phyloP scores from a whole-genome alignment of 2,797 vertebrate species.

The Momotus momota region DNA sequence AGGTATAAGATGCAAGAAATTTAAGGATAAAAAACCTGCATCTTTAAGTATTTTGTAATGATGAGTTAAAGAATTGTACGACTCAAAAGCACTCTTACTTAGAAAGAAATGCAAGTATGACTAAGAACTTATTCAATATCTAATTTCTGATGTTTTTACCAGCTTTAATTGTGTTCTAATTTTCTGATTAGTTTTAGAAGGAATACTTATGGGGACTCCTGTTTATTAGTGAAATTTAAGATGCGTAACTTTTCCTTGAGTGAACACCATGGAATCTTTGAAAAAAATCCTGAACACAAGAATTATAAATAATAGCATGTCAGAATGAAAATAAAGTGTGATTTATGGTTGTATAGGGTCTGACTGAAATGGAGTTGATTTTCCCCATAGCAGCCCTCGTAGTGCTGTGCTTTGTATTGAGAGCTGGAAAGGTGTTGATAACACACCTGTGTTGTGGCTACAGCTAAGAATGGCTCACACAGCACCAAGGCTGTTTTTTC shows the following conservation, averaged over 20 bases:
- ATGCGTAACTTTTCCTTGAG: background rate
- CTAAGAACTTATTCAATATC: background rate
- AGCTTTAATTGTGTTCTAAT: background rate
- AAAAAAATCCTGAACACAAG: background rate
- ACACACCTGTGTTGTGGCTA: too few species aligned
- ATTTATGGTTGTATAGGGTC: background rate
- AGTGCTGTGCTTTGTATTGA: too few species aligned
- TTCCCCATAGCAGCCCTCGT: too few species aligned
- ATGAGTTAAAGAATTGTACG: background rate
- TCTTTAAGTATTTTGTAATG: background rate
- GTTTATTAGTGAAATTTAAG: background rate
- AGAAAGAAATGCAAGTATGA: background rate
- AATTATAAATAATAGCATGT: background rate
- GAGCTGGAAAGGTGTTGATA: too few species aligned
- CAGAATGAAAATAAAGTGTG: background rate
- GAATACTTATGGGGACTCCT: background rate
- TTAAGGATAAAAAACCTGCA: background rate
- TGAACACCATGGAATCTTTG: background rate
- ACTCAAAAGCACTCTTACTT: background rate
- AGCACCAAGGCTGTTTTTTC: too few species aligned
- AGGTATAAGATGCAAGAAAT: background rate
- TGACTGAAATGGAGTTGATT: too few species aligned
- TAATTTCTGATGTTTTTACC: background rate
- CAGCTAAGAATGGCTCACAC: too few species aligned
- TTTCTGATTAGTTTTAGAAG: constrained; percentile 13